Conservation (phyloP, 2,797 vertebrate species). For the Eleutherodactylus coqui region DNA sequence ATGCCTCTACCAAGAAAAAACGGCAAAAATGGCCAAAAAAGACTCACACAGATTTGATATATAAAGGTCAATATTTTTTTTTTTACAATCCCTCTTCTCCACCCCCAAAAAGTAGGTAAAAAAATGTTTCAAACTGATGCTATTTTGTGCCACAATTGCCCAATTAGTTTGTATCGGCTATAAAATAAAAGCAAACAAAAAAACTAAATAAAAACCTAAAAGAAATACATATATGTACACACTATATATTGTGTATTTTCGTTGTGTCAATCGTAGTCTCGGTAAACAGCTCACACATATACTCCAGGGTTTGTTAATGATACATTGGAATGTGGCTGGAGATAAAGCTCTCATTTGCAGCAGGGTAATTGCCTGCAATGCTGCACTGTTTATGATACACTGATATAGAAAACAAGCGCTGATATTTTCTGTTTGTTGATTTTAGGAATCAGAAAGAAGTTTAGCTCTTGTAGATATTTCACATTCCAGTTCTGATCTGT, state of each 20-base stretch:
- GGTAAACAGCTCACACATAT: slow-evolving; percentile 3
- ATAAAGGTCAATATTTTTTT: background rate
- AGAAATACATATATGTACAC: background rate
- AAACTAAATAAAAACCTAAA: background rate
- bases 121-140: background rate
- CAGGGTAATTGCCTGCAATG: slow-evolving; percentile 55
- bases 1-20: too few species aligned
- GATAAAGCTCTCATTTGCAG: slow-evolving; percentile 48
- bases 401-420: slow-evolving; percentile 52
- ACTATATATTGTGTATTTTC: background rate
- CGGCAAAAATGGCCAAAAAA: too few species aligned
- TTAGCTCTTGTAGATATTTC: background rate
- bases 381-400: slow-evolving; percentile 50
- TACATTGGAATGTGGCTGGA: slow-evolving; percentile 51
- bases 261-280: background rate
- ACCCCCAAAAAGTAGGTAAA: background rate
- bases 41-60: background rate
- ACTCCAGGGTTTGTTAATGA: slow-evolving; percentile 41
- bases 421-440: slow-evolving; percentile 58
- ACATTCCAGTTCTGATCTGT: slow-evolving; percentile 36
- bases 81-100: too few species aligned
- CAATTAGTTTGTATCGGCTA: background rate
- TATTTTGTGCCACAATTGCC: background rate
- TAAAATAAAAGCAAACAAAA: background rate
- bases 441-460: slow-evolving; percentile 24